Evolutionary conservation across 2,888 invertebrate species (phyloP), one percentile per base, ranked within the genome.

Genomic region (Yponomeuta plumbellus): DNA sequence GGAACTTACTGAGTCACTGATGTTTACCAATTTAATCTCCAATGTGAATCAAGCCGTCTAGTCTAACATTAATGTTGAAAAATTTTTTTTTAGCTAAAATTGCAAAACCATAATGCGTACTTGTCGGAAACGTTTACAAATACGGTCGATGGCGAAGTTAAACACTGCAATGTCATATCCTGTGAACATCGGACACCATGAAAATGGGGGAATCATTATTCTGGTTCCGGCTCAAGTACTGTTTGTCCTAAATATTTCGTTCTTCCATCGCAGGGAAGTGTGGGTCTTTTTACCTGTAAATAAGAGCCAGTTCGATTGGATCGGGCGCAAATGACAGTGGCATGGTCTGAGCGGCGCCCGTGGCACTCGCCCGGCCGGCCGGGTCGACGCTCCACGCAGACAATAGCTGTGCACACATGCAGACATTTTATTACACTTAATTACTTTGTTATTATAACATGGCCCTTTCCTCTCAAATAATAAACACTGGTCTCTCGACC

Each of bases 381-480:
- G 65, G 71, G 71, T 72, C 72, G 68, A 68, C 71, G 73, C 69
- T 69, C 73, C 44, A 17, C 40, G 20, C 64, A 64, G 23, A 64
- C 64, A 64, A 56, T 64, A 21, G 21, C 44, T 40, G 34, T 26
- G 22, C 58, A 26, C 23, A 61, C 26, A 23, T 61, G 23, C 61
- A 34, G 6, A 63, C 23, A 39, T 17, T 44, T 52, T 52, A 52
- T 52, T 63, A 40, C 20, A 61, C 23, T n/a, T 61, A 61, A n/a
- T 63, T 61, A 40, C 20, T 40, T 63, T 40, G n/a, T 63, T 44
- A 26, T 23, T 23, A 44, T 63, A 40, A 40, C 40, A 40, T 63
- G 40, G 34, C 20, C 63, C 40, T 40, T 63, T 40, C 34, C 39
- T 34, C 22, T 61, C 17, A 13, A 52, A 58, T 21, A 22, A 63